phyloP scores from a whole-genome alignment of 2,888 invertebrate species.

The Scaptomyza reducta region DNA sequence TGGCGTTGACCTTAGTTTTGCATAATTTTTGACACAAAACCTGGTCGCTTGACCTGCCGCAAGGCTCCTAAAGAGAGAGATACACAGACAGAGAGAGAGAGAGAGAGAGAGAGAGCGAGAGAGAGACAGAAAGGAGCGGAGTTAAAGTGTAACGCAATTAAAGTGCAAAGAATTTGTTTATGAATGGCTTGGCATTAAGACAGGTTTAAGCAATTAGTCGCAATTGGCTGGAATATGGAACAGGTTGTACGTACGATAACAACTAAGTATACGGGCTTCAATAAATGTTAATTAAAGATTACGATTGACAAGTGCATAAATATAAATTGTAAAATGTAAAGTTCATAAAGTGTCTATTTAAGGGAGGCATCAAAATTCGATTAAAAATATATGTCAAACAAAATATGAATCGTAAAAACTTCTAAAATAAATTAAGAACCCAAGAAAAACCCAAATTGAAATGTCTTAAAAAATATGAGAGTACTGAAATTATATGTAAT shows the following conservation, averaged over 20 bases:
- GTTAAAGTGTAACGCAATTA: conserved; percentile 6
- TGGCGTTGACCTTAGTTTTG: conserved; percentile 74
- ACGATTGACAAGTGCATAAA: neutral
- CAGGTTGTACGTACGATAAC: conserved; percentile 11
- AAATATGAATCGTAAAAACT: too few species aligned
- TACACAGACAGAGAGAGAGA: too few species aligned
- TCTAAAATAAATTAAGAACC: neutral
- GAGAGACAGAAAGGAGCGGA: neutral
- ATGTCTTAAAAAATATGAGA: too few species aligned
- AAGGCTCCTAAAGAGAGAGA: conserved; percentile 25
- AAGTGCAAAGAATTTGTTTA: conserved; percentile 10
- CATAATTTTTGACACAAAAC: conserved; percentile 67
- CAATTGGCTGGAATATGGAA: conserved; percentile 3
- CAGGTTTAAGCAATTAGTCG: conserved; percentile 10
- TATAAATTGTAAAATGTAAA: neutral
- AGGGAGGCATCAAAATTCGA: neutral
- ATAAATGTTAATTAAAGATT: neutral
- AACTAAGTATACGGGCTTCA: neutral
- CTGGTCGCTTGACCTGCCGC: conserved; percentile 71
- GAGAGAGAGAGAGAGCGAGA: neutral
- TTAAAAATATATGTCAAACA: neutral
- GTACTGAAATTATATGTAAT: too few species aligned
- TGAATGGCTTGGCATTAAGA: conserved; percentile 9
- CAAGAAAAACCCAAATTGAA: too few species aligned
- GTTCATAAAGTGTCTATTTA: neutral